Base-by-base conservation (phyloP, 2,888 invertebrate species). In the Himalopsyche kuldschensis region DNA sequence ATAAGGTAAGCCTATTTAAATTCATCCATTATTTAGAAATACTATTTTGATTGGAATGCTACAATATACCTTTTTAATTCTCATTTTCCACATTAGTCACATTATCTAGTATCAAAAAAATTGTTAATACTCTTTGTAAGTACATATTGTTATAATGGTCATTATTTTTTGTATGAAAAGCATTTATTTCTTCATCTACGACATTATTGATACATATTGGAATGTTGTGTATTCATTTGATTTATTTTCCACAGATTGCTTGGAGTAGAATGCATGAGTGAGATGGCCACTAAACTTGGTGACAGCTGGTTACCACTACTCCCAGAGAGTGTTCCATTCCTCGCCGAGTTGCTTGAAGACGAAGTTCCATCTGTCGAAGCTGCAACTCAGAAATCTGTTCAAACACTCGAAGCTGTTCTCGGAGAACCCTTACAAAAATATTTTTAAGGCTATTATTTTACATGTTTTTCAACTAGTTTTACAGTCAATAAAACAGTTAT, bases 281-380 rank as follows among this genome's bases (percentile, higher is more conserved):
- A 95, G 87, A 94, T 97, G 88, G 97, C 96, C 3, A 93, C 94
- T 78, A 97, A 96, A 88, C 91, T 98, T 1, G 97, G 97, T 3
- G 97, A 97, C 89, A 97, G 97, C 88, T 98, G 97, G 90, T 92
- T 97, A 87, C 95, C 97, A 0, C 92, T 98, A 0, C 90, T 98
- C 79, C 97, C 98, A 0, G 98, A 99, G 89, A 97, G 97, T 4
- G 96, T 98, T 85, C 98, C 98, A 0, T 98, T 98, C 92, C 91
- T 99, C 47, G 97, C 98, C 0, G 98, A 99, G 89, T 91, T 99
- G 20, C 92, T 98, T 87, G 98, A 98, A 92, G 98, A 97, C 88
- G 97, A 97, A 86, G 95, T 96, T 86, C 94, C 95, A 86, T 93
- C 92, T 46, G 97, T 98, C 47, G 98, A 98, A 89, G 92, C 94